Base-by-base conservation (phyloP, 37 sponge, comb jelly and placozoan species). In the Beroe ovata region DNA sequence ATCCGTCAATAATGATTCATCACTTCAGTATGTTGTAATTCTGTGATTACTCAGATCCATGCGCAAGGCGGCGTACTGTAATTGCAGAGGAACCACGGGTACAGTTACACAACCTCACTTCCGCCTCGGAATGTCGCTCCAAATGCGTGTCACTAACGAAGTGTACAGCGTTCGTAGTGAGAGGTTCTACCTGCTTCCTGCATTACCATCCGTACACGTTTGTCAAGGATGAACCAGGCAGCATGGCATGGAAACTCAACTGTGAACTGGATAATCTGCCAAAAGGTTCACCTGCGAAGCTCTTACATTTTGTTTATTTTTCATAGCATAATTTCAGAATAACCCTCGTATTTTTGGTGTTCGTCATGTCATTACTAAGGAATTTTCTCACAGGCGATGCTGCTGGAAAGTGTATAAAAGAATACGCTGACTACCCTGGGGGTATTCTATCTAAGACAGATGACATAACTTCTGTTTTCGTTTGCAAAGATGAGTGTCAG, bases 351-450 rank as follows among this genome's bases (percentile, higher is more conserved):
- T n/a, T n/a, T n/a, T n/a, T n/a, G n/a, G n/a, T n/a, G n/a, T n/a
- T n/a, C n/a, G n/a, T n/a, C n/a, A n/a, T n/a, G n/a, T n/a, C n/a
- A n/a, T n/a, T n/a, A n/a, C n/a, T n/a, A n/a, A n/a, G n/a, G n/a
- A n/a, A n/a, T n/a, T n/a, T n/a, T n/a, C n/a, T n/a, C n/a, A 11
- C 54, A 47, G 54, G 11, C 54, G 69, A 66, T 34, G 36, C 29
- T 11, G 6, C 25, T 66, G 54, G 19, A 0, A 4, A 42, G 47
- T 77, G 84, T 54, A 77, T 77, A 0, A 41, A 21, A 28, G 38
- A 16, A 16, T 21, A 77, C 22, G 41, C 84, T 77, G 84, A 77
- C 84, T 77, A 40, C 25, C 84, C 84, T 6, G 38, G 38, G 2
- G 84, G 84, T 26, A 21, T 40, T 19, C n/a, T 77, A 29, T 39